Evolutionary conservation across 2,113 vertebrate genomes (phyloP).

Genomic region (Agapornis roseicollis): DNA sequence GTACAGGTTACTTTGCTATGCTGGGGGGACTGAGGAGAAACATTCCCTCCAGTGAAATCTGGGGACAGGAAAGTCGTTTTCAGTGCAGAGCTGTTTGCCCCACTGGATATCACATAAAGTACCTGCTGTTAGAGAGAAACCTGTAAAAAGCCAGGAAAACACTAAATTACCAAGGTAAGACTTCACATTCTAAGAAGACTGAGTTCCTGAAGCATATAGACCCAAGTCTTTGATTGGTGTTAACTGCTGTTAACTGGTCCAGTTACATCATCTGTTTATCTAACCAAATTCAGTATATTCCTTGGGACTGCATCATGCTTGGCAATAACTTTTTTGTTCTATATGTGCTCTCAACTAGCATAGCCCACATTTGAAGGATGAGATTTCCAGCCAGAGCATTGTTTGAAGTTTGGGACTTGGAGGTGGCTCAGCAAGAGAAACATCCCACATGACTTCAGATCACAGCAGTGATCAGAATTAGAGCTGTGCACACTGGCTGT

Average conservation of each 20-base stretch:
- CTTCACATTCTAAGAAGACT: background rate
- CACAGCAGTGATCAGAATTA: slow-evolving; percentile 19
- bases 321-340: background rate
- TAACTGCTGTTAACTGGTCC: background rate
- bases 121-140: background rate
- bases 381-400: slow-evolving; percentile 4
- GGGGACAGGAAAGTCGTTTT: background rate
- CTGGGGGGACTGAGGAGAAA: background rate
- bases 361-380: background rate
- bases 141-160: background rate
- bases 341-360: background rate
- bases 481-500: background rate
- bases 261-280: background rate
- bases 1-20: background rate
- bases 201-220: background rate
- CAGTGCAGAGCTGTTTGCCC: background rate
- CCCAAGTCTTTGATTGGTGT: background rate
- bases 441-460: background rate
- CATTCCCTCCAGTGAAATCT: background rate
- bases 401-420: slow-evolving; percentile 2
- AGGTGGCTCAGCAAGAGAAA: slow-evolving; percentile 30
- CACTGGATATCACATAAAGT: background rate
- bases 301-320: background rate
- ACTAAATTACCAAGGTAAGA: background rate
- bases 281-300: background rate